These are phyloP conservation scores for Anastatus disparis DNA, from an alignment of 1,140 invertebrate species.

Conservation along the genomic window DNA sequence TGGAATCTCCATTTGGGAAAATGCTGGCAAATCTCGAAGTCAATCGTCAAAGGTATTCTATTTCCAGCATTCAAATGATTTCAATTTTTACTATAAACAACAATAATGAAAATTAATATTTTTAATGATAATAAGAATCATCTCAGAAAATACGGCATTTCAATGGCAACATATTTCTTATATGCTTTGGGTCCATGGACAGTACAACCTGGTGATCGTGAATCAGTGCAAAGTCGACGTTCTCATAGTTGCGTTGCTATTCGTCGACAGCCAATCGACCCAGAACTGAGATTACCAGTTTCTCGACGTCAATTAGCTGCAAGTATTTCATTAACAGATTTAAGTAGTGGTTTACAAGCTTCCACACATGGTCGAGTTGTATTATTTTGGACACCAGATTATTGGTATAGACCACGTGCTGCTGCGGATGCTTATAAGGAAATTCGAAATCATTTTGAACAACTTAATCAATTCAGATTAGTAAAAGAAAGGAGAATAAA, in stretches of 20 bases:
- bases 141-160: slow-evolving; percentile 59
- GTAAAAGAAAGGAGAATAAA: no score
- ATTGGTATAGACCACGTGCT: slow-evolving; percentile 67
- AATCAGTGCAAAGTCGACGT: slow-evolving; percentile 59
- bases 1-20: slow-evolving; percentile 58
- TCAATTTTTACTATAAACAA: no score
- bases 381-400: slow-evolving; percentile 70
- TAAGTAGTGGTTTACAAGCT: slow-evolving; percentile 41
- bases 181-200: slow-evolving; percentile 66
- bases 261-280: slow-evolving; percentile 51
- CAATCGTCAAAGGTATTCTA: not conserved
- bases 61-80: not conserved
- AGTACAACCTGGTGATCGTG: slow-evolving; percentile 62
- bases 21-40: not conserved
- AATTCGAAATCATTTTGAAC: slow-evolving; percentile 58
- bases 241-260: slow-evolving; percentile 61
- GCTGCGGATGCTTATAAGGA: slow-evolving; percentile 63
- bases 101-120: no score
- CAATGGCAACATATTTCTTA: slow-evolving; percentile 62
- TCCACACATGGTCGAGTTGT: slow-evolving; percentile 51
- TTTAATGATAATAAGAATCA: no score
- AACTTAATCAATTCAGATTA: slow-evolving; percentile 46
- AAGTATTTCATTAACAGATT: slow-evolving; percentile 60
- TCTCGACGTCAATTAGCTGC: slow-evolving; percentile 62
- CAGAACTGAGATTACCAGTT: slow-evolving; percentile 59